Base-by-base conservation (phyloP, 2,888 invertebrate species). In the Silvanus unidentatus region DNA sequence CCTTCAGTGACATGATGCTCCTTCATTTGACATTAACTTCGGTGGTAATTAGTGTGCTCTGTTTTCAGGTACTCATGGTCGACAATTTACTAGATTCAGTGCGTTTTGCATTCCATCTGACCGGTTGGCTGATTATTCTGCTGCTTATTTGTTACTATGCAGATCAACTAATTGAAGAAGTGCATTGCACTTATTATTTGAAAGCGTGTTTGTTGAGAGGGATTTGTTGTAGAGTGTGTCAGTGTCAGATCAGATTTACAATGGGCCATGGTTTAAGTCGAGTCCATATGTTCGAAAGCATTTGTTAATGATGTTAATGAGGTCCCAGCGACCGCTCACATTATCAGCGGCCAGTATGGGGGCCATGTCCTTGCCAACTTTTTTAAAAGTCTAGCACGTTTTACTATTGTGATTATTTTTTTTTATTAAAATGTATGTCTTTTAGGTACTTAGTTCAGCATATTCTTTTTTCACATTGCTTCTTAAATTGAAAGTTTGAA, bases 121-220 rank as follows among this genome's bases (percentile, higher is more conserved):
- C 44, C 16, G 61, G 61, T 22, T 61, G 61, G 61, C 14, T 60
- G 10, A 48, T 54, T 13, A 42, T 61, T 5, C 44, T 61, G 2
- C 49, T 55, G 13, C 40, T 60, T 12, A 45, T 57, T 16, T 60
- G 59, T 22, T 55, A 56, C 34, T 59, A 54, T 35, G 59, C 59
- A n/a, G 59, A 61, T 45, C 45, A 52, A 28, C 42, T 61, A 41
- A 59, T 59, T 28, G 54, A 60, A 39, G 61, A 61, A 49, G 61
- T 59, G 48, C 28, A 12, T 32, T 32, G 10, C 32, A 15, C 38
- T 14, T 34, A 14, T 27, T 34, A 14, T 13, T 42, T 53, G 50
- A 30, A 28, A 57, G 57, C 54, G 57, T 39, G 42, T 43, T 6
- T 48, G 47, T 6, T 27, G 55, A 11, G 55, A 49, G 2, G 44